Evolutionary conservation across 2,888 invertebrate species (phyloP).

Genomic region (Bembecia ichneumoniformis): DNA sequence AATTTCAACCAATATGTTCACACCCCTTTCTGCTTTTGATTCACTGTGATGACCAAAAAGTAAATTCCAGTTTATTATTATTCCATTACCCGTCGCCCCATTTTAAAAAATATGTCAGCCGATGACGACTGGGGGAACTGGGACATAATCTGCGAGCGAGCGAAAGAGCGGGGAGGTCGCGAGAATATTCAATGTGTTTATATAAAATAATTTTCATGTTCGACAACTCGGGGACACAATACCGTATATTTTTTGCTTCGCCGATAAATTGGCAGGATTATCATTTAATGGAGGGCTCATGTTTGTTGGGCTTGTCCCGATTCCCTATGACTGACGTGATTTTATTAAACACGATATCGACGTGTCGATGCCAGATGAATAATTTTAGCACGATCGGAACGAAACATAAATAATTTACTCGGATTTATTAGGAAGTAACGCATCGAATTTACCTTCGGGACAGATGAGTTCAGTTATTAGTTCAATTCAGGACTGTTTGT

Average conservation of each 20-base stretch:
- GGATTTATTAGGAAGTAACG: slow-evolving; percentile 47
- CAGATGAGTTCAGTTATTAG: slow-evolving; percentile 48
- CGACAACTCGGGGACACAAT: slow-evolving; percentile 67
- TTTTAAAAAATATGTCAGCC: slow-evolving; percentile 71
- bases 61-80: slow-evolving; percentile 73
- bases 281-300: slow-evolving; percentile 73
- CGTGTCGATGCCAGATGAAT: slow-evolving; percentile 35
- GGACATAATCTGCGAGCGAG: slow-evolving; percentile 44
- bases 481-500: slow-evolving; percentile 35
- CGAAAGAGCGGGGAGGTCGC: slow-evolving; percentile 36
- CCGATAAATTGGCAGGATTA: slow-evolving; percentile 71
- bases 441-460: slow-evolving; percentile 45
- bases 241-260: slow-evolving; percentile 62
- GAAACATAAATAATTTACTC: slow-evolving; percentile 42
- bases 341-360: slow-evolving; percentile 62
- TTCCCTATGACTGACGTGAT: slow-evolving; percentile 67
- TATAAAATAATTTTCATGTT: slow-evolving; percentile 72
- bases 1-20: slow-evolving; percentile 63
- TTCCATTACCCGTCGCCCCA: slow-evolving; percentile 68
- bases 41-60: slow-evolving; percentile 68
- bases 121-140: slow-evolving; percentile 59
- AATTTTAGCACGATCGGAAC: slow-evolving; percentile 35
- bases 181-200: slow-evolving; percentile 69
- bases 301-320: slow-evolving; percentile 63
- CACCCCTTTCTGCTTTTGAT: slow-evolving; percentile 68